Percentiles rank a stretch among this genome's conserved stretches.
These are phyloP conservation scores for Gadopsis bispinosus DNA, from an alignment of 2,797 vertebrate species.

Conservation along the genomic window DNA sequence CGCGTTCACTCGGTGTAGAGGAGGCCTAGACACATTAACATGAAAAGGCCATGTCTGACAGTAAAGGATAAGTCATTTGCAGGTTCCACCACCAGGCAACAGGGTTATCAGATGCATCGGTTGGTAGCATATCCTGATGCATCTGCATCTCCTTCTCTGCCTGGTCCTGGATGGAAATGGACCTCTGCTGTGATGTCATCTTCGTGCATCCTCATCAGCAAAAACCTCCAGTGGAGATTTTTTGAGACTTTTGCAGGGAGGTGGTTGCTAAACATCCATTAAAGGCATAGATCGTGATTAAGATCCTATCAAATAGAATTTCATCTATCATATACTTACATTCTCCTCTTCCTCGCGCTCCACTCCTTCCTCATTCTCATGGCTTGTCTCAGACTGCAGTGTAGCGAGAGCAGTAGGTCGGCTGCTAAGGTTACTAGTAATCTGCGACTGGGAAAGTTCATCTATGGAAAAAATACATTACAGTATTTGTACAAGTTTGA, in stretches of 20 bases:
- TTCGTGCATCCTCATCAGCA: constrained; percentile 6
- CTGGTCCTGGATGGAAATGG: not conserved
- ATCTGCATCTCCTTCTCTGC: constrained; percentile 23
- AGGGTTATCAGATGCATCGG: not conserved
- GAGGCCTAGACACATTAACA: not conserved
- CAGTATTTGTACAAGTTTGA: no score
- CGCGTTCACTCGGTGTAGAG: not conserved
- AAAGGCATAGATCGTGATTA: not conserved
- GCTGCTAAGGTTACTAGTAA: no score
- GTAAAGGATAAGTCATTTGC: not conserved
- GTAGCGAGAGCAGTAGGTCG: no score
- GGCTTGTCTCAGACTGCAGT: not conserved
- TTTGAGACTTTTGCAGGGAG: not conserved
- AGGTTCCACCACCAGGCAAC: constrained; percentile 9
- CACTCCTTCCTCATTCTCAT: not conserved
- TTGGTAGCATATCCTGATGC: not conserved
- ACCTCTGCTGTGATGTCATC: not conserved
- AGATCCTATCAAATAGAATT: not conserved
- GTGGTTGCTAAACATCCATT: constrained; percentile 5
- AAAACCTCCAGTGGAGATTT: constrained; percentile 28
- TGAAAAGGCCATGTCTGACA: constrained; percentile 3
- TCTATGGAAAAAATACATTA: no score
- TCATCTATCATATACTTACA: constrained; percentile 2
- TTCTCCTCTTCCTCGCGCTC: not conserved
- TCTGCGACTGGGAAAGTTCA: no score